Conservation (phyloP, 1,140 invertebrate species). For the Psix sp. region DNA sequence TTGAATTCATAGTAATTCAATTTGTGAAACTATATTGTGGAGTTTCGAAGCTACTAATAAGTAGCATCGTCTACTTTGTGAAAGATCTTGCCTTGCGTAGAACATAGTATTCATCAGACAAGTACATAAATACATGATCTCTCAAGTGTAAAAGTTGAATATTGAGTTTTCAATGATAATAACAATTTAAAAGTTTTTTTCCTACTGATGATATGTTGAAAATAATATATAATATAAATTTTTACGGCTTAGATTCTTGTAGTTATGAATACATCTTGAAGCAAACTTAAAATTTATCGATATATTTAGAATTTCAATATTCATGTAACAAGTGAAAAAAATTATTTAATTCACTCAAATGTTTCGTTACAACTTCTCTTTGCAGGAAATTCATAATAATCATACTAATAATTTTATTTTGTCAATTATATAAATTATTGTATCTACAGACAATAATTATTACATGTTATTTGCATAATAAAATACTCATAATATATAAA, state of each 20-base stretch:
- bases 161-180: no score
- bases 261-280: no score
- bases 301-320: no score
- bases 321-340: not conserved
- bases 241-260: no score
- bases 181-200: no score
- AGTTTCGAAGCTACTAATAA: slow-evolving; percentile 32
- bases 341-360: not conserved
- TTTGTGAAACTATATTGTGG: slow-evolving; percentile 53
- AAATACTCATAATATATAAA: no score
- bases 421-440: not conserved
- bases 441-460: not conserved
- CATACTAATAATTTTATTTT: not conserved
- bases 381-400: not conserved
- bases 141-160: no score
- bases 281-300: no score
- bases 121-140: no score
- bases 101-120: slow-evolving; percentile 20
- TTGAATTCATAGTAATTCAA: slow-evolving; percentile 48
- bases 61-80: slow-evolving; percentile 24
- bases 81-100: slow-evolving; percentile 1
- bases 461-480: no score
- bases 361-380: not conserved
- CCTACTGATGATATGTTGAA: no score
- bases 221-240: no score